Evolutionary conservation across 2,888 invertebrate genomes (phyloP).

Genomic region (Trachelus stipa): DNA sequence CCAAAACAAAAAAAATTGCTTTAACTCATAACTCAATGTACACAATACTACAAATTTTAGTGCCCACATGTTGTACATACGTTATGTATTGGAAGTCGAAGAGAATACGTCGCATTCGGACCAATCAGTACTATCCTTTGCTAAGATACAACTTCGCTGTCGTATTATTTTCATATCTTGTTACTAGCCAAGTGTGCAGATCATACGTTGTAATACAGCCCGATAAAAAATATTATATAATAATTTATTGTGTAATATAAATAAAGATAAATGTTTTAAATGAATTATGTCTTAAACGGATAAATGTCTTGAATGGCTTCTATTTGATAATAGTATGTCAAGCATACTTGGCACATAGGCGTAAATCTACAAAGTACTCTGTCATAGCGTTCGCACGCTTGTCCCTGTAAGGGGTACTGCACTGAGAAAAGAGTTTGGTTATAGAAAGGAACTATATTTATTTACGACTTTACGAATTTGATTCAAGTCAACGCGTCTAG

Average conservation of each 20-base stretch:
- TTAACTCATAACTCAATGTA: no score
- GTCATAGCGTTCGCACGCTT: no score
- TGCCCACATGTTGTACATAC: not conserved
- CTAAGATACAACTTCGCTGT: constrained; percentile 12
- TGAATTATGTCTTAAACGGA: constrained; percentile 9
- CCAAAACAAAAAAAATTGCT: no score
- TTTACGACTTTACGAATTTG: not conserved
- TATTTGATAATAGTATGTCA: not conserved
- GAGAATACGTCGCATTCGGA: constrained; percentile 24
- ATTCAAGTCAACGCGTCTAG: no score
- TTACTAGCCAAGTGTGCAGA: constrained; percentile 11
- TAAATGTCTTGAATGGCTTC: constrained; percentile 14
- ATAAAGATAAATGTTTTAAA: constrained; percentile 23
- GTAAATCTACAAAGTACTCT: no score
- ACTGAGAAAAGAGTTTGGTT: constrained; percentile 2
- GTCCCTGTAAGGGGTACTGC: no score
- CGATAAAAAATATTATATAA: constrained; percentile 3
- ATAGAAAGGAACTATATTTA: not conserved
- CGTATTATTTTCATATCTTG: constrained; percentile 11
- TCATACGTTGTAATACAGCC: not conserved
- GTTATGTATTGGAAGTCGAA: constrained; percentile 11
- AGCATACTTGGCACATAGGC: not conserved
- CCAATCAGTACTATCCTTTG: constrained; percentile 26
- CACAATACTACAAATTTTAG: no score
- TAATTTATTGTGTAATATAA: constrained; percentile 20